These are phyloP conservation scores for Neoarius graeffei DNA, from an alignment of 2,113 vertebrate genomes.

Conservation along the genomic window DNA sequence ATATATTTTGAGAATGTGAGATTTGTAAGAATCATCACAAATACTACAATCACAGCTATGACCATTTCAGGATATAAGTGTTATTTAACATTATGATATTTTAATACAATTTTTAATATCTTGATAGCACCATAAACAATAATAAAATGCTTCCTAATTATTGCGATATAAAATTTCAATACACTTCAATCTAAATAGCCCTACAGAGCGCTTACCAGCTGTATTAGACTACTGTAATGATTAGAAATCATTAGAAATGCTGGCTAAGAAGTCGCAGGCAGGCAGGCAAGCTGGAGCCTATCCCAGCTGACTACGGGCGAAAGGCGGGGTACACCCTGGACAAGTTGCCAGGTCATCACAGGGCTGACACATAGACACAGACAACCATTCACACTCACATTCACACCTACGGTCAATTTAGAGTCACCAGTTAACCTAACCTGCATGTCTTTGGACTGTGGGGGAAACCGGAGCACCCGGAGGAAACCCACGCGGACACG, in stretches of 20 bases:
- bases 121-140: not conserved
- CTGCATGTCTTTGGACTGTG: too few relatives aligned
- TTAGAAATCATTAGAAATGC: conserved; percentile 1
- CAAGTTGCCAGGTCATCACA: too few relatives aligned
- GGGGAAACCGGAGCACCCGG: too few relatives aligned
- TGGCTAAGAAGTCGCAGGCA: too few relatives aligned
- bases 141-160: not conserved
- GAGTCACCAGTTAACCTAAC: too few relatives aligned
- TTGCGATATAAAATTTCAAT: not conserved
- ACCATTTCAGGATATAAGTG: not conserved
- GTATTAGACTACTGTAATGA: not conserved
- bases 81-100: not conserved
- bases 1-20: not conserved
- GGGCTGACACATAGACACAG: too few relatives aligned
- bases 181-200: not conserved
- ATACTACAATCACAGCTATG: not conserved
- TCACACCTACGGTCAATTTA: too few relatives aligned
- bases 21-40: not conserved
- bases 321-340: too few relatives aligned
- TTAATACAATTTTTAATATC: not conserved
- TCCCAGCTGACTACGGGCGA: too few relatives aligned
- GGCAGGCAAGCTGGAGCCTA: too few relatives aligned
- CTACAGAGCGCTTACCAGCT: conserved; percentile 3
- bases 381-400: too few relatives aligned
- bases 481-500: too few relatives aligned